Percentiles rank a stretch among this genome's conserved stretches.
Conservation (phyloP, 2,888 invertebrate species). For the Volucella inflata region DNA sequence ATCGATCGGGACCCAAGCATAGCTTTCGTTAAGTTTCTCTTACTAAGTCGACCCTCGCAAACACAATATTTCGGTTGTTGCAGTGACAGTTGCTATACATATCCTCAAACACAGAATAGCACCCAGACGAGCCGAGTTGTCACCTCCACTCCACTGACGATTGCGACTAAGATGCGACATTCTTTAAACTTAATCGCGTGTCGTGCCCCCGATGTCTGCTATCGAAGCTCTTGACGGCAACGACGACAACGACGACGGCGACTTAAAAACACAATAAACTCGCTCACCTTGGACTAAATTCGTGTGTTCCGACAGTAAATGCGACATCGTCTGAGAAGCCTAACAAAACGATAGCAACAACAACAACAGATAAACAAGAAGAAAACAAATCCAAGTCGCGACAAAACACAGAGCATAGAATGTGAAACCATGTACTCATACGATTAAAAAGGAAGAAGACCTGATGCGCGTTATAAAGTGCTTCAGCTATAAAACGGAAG, state of each 20-base stretch:
- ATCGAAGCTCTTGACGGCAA: constrained; percentile 58
- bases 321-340: constrained; percentile 14
- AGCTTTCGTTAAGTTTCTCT: constrained; percentile 22
- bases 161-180: too few species aligned
- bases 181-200: constrained; percentile 40
- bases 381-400: constrained; percentile 15
- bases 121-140: constrained; percentile 23
- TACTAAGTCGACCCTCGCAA: constrained; percentile 15
- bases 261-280: constrained; percentile 46
- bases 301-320: constrained; percentile 20
- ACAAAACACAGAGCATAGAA: constrained; percentile 6
- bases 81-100: constrained; percentile 25
- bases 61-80: constrained; percentile 2
- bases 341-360: neutral
- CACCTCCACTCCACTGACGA: neutral
- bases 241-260: constrained; percentile 1
- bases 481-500: constrained; percentile 63
- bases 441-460: constrained; percentile 49
- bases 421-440: constrained; percentile 14
- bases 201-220: constrained; percentile 48
- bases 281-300: constrained; percentile 71
- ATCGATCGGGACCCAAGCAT: constrained; percentile 11
- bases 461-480: constrained; percentile 35
- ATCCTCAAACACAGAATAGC: constrained; percentile 37
- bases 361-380: neutral